Evolutionary conservation across 2,797 vertebrate genomes (phyloP).

Genomic region (Ceryle rudis): DNA sequence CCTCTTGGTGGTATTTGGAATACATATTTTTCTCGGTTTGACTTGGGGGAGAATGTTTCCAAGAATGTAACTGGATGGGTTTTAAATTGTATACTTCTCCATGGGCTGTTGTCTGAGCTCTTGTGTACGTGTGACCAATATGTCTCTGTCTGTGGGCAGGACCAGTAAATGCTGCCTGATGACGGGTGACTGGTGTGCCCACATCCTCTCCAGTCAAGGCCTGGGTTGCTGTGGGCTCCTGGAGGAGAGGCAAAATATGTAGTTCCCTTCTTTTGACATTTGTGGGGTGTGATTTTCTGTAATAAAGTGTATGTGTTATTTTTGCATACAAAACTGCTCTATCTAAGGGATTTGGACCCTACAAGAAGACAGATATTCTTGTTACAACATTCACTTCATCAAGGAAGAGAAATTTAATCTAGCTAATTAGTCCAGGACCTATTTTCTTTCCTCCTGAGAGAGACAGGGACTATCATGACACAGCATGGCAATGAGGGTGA

Average conservation of each 20-base stretch:
- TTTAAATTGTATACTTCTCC: constrained; percentile 36
- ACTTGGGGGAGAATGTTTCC: not conserved
- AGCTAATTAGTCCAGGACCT: not conserved
- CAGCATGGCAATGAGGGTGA: not conserved
- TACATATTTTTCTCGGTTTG: not conserved
- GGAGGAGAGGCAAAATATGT: not conserved
- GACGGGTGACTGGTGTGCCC: not conserved
- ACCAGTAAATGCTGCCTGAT: not conserved
- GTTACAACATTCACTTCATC: not conserved
- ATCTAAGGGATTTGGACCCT: not conserved
- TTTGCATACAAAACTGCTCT: not conserved
- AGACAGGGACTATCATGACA: not conserved
- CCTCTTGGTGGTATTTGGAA: not conserved
- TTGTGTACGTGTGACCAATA: accelerated
- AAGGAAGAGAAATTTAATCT: not conserved
- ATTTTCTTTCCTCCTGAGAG: not conserved
- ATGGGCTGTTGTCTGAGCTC: not conserved
- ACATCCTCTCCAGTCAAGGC: constrained; percentile 38
- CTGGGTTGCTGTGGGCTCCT: constrained; percentile 9
- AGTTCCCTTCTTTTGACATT: not conserved
- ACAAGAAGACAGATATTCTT: not conserved
- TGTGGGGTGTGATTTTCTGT: not conserved
- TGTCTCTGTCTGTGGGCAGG: not conserved
- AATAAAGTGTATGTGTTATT: not conserved
- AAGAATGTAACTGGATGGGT: constrained; percentile 8